These are phyloP conservation scores for Chiroxiphia lanceolata DNA, from an alignment of 2,797 vertebrate species.

Conservation along the genomic window DNA sequence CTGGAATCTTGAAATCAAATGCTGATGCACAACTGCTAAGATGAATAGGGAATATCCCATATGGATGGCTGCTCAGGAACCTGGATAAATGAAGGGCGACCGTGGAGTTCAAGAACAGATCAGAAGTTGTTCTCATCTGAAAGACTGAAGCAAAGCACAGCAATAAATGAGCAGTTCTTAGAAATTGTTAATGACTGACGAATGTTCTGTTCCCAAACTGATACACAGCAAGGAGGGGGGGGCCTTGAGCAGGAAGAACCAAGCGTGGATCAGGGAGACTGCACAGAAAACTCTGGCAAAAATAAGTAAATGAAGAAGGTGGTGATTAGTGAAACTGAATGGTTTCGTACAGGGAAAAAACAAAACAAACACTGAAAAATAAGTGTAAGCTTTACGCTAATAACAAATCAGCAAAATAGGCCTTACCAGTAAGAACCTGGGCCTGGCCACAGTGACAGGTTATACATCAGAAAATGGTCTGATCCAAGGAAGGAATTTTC, in stretches of 20 bases:
- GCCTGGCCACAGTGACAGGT: background rate
- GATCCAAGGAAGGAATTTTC: background rate
- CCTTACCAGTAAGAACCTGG: background rate
- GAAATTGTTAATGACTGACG: background rate
- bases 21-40: background rate
- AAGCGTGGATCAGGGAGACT: background rate
- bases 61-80: background rate
- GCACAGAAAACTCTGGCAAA: background rate
- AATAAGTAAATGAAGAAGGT: background rate
- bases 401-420: background rate
- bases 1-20: background rate
- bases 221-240: background rate
- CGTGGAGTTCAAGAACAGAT: background rate
- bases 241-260: background rate
- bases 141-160: background rate
- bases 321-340: background rate
- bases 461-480: rapidly evolving
- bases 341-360: background rate
- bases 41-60: background rate
- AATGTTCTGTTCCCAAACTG: background rate
- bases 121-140: background rate
- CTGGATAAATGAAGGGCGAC: background rate
- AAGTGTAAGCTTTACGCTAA: background rate
- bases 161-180: background rate
- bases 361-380: background rate